A percentile compares a stretch with the other conserved stretches of the same genome.
Conservation (phyloP, 2,888 invertebrate species). For the Neocrepidodera transversa region DNA sequence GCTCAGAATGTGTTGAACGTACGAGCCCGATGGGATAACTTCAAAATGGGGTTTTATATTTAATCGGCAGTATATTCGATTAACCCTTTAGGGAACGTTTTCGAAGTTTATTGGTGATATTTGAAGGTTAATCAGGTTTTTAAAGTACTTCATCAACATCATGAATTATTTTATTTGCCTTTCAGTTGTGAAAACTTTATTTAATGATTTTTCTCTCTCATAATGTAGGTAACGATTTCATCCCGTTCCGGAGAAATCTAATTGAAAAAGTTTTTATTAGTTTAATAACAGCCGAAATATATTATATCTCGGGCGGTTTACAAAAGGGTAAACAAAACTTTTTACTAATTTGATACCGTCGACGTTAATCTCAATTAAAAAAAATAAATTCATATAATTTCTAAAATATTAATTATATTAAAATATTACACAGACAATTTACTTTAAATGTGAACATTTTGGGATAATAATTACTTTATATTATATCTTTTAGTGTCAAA, state of each 20-base stretch:
- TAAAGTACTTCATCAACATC: too few relatives aligned
- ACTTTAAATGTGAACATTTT: too few relatives aligned
- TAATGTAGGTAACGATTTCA: slow-evolving; percentile 1
- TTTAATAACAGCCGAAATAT: slow-evolving; percentile 2
- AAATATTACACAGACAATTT: too few relatives aligned
- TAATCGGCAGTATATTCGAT: slow-evolving; percentile 12
- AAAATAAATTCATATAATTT: too few relatives aligned
- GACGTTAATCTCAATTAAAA: too few relatives aligned
- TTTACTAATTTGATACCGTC: too few relatives aligned
- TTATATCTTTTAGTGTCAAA: too few relatives aligned
- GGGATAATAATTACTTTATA: too few relatives aligned
- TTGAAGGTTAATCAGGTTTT: too few relatives aligned
- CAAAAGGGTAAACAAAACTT: neutral
- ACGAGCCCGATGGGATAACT: slow-evolving; percentile 14
- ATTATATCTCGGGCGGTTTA: neutral
- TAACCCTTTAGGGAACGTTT: neutral
- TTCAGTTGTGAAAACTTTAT: too few relatives aligned
- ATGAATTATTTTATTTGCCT: too few relatives aligned
- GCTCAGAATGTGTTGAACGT: slow-evolving; percentile 31
- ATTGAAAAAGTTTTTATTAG: slow-evolving; percentile 11
- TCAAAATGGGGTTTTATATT: slow-evolving; percentile 21
- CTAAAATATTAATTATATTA: too few relatives aligned
- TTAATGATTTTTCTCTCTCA: slow-evolving; percentile 4
- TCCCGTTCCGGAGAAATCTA: neutral
- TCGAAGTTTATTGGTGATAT: neutral